Evolutionary conservation across 2,797 vertebrate genomes (phyloP).

Genomic region (Emydoidea blandingii): DNA sequence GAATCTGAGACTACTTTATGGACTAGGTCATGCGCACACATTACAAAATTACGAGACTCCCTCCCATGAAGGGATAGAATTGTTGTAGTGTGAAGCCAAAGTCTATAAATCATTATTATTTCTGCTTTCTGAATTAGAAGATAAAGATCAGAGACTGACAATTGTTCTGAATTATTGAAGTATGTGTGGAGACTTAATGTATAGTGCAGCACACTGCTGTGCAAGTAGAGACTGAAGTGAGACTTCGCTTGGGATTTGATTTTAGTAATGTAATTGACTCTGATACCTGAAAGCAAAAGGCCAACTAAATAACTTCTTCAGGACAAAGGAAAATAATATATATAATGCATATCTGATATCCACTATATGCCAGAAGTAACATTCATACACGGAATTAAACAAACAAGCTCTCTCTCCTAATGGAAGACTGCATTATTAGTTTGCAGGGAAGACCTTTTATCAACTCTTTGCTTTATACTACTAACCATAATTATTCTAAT

Average conservation of each 20-base stretch:
- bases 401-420: not conserved
- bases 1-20: not conserved
- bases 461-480: not conserved
- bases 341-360: not conserved
- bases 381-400: not conserved
- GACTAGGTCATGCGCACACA: not conserved
- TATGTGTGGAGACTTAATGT: not conserved
- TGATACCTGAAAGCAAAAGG: slow-evolving; percentile 43
- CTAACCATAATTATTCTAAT: slow-evolving; percentile 4
- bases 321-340: not conserved
- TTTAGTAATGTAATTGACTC: slow-evolving; percentile 49
- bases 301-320: not conserved
- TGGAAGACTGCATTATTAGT: not conserved
- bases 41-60: not conserved
- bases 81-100: not conserved
- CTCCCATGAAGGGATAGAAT: not conserved
- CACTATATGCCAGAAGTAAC: not conserved
- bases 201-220: not conserved
- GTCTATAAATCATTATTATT: slow-evolving; percentile 12
- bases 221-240: slow-evolving; percentile 19
- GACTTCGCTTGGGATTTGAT: slow-evolving; percentile 35
- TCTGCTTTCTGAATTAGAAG: slow-evolving; percentile 36
- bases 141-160: slow-evolving; percentile 22
- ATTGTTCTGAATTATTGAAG: slow-evolving; percentile 22
- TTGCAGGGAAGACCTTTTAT: not conserved